Base-by-base conservation (phyloP, 2,888 invertebrate species). In the Podotricha telesiphe region DNA sequence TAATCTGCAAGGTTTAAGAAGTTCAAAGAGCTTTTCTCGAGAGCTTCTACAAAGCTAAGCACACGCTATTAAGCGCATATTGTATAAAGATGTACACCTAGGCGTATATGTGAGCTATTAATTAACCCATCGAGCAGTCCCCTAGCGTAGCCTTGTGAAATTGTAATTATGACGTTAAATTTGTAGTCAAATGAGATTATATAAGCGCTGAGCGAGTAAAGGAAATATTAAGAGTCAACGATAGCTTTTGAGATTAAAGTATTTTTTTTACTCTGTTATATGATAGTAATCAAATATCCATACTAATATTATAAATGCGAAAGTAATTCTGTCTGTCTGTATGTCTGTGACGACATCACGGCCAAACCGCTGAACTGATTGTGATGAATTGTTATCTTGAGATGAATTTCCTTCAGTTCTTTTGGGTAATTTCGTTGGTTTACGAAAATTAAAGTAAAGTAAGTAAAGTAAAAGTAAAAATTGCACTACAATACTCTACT, bases 161-260 rank as follows among this genome's bases (percentile, higher is more conserved):
- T 69, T 65, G 59, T 69, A 56, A 69, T 69, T 69, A 55, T 65
- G 61, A 61, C 55, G 65, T 65, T 55, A 65, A 69, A 65, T 65
- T 69, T 61, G 59, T 65, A 65, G 15, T 62, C 22, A 65, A 59
- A 55, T 65, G 53, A 65, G 64, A 65, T 65, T 65, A 65, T 51
- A 51, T 45, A 53, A 65, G 65, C 65, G 61, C 61, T 61, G 61
- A 51, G 53, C 53, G 48, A n/a, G 45, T 61, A 55, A 65, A 64
- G 48, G 22, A 50, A 63, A 62, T 55, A 55, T 65, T 69, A n/a
- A 65, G 34, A 48, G 45, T 34, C 55, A 55, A 69, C 55, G 59
- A 47, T n/a, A 37, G 37, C 45, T 64, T 47, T 58, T 34, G 37
- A n/a, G 15, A 28, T 62, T 42, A 13, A 53, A 68, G 56, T 68